Percentiles rank a stretch among this genome's conserved stretches.
Conservation (phyloP, 2,113 vertebrate genomes). For the Daboia siamensis region DNA sequence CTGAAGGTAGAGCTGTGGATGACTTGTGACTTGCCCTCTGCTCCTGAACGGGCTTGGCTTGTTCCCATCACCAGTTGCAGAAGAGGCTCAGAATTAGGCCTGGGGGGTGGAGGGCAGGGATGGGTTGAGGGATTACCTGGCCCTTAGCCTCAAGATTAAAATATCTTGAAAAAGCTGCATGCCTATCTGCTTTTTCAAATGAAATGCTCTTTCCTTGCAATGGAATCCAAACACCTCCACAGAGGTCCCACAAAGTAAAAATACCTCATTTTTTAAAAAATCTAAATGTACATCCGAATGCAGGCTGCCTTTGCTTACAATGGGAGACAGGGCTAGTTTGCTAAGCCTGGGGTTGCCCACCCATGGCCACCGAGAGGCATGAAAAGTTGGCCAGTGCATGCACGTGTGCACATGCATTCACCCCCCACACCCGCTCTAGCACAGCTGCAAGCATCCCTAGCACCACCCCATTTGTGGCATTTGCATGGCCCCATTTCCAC, state of each 20-base stretch:
- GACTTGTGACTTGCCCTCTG: background rate
- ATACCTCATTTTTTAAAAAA: background rate
- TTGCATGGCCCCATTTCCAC: no score
- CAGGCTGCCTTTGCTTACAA: background rate
- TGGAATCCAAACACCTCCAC: background rate
- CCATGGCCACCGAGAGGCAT: no score
- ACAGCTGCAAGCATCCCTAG: no score
- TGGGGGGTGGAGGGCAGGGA: background rate
- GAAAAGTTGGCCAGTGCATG: no score
- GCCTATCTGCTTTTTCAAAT: background rate
- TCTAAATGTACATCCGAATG: background rate
- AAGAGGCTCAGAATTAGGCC: background rate
- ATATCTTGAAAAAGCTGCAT: background rate
- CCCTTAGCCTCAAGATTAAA: background rate
- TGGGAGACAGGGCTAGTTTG: background rate
- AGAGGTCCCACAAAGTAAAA: background rate
- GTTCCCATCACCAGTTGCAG: background rate
- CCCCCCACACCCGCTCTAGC: no score
- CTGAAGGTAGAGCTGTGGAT: background rate
- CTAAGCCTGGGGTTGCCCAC: background rate
- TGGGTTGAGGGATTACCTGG: background rate
- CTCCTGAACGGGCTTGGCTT: background rate
- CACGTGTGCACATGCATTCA: no score
- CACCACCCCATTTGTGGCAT: no score
- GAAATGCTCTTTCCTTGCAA: background rate